Percentiles rank a stretch among this genome's conserved stretches.
Evolutionary conservation across 2,888 invertebrate genomes (phyloP).

Genomic region (Gastracanthus pulcherrimus): DNA sequence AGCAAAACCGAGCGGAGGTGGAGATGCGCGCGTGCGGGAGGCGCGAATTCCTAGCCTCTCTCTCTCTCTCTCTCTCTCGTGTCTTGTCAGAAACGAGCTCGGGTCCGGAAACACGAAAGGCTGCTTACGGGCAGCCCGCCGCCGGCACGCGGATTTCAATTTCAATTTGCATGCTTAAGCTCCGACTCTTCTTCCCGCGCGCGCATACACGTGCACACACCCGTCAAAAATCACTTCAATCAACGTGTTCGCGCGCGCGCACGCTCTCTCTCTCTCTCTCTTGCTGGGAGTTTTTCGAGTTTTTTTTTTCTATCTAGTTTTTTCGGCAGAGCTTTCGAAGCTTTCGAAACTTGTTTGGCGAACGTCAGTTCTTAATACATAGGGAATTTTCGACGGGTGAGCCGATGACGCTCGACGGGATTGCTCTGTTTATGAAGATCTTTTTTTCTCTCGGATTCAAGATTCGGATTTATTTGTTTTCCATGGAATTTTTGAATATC

Average conservation of each 20-base stretch:
- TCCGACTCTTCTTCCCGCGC: neutral
- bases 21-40: neutral
- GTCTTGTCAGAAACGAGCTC: constrained; percentile 20
- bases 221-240: constrained; percentile 39
- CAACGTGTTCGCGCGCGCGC: neutral
- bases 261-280: neutral
- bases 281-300: neutral
- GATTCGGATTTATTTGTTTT: too few relatives aligned
- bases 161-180: constrained; percentile 42
- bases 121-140: constrained; percentile 15
- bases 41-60: neutral
- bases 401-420: neutral
- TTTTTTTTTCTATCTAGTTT: neutral
- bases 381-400: neutral
- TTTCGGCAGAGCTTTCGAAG: neutral
- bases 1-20: too few relatives aligned
- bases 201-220: too few relatives aligned
- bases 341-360: constrained; percentile 26
- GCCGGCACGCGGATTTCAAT: constrained; percentile 31
- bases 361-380: neutral
- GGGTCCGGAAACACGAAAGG: neutral
- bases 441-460: too few relatives aligned
- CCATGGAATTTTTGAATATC: too few relatives aligned
- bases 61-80: too few relatives aligned
- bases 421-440: neutral